Evolutionary conservation across 2,888 invertebrate genomes (phyloP).

Genomic region (Thera obeliscata): DNA sequence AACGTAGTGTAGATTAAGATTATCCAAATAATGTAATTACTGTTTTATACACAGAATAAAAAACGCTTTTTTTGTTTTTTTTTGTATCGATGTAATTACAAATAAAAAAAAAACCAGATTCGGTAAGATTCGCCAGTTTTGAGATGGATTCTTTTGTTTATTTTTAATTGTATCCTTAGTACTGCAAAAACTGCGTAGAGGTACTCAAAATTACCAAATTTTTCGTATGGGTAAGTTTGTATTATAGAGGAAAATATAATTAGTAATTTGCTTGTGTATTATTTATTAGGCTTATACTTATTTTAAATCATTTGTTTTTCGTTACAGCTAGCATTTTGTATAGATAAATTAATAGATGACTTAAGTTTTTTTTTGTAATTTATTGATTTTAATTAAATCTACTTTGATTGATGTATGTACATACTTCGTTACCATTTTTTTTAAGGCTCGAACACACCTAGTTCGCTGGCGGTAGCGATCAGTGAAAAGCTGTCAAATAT

Average conservation of each 20-base stretch:
- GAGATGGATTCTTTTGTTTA: background rate
- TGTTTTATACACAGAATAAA: too few relatives aligned
- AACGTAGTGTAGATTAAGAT: too few relatives aligned
- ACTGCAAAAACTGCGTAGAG: background rate
- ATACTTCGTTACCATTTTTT: background rate
- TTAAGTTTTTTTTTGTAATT: constrained; percentile 16
- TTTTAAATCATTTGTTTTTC: constrained; percentile 7
- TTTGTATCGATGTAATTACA: background rate
- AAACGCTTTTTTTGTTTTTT: too few relatives aligned
- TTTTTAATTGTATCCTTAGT: background rate
- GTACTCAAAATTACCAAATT: constrained; percentile 12
- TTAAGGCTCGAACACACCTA: too few relatives aligned
- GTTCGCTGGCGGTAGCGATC: too few relatives aligned
- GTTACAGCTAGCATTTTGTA: constrained; percentile 10
- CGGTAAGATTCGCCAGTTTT: background rate
- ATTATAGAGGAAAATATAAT: background rate
- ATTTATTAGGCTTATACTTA: constrained; percentile 10
- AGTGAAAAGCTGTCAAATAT: background rate
- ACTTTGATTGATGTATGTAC: background rate
- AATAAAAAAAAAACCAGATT: background rate
- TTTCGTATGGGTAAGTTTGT: constrained; percentile 19
- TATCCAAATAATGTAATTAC: too few relatives aligned
- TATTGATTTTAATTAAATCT: constrained; percentile 6
- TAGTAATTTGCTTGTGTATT: constrained; percentile 7
- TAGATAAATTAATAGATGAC: constrained; percentile 1